A percentile compares a stretch with the other conserved stretches of the same genome.
Evolutionary conservation across 2,888 invertebrate species (phyloP).

Genomic region (Athetis lepigone): DNA sequence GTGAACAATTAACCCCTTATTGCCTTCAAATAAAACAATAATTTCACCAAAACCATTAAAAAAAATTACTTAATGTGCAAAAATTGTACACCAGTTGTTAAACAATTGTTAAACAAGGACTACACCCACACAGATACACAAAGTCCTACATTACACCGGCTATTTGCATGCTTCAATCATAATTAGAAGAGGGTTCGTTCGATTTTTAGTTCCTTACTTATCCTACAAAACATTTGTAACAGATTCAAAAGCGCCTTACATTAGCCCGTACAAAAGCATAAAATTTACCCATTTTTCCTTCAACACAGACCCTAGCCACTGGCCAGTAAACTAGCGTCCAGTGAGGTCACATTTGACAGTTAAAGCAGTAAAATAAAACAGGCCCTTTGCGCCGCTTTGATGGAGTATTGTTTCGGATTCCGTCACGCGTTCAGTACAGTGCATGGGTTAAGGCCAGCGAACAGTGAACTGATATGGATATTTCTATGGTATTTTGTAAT

Average conservation of each 20-base stretch:
- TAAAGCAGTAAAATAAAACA: conserved; percentile 76
- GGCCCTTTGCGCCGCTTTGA: conserved; percentile 70
- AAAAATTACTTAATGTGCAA: too few species aligned
- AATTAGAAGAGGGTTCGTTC: too few species aligned
- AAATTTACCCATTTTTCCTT: conserved; percentile 45
- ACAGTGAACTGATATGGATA: conserved; percentile 59
- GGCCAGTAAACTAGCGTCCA: conserved; percentile 58
- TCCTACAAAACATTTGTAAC: neutral
- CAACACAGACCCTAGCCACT: conserved; percentile 37
- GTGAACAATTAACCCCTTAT: too few species aligned
- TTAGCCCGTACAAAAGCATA: conserved; percentile 16
- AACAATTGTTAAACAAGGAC: too few species aligned
- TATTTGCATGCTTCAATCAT: too few species aligned
- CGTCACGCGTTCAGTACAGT: conserved; percentile 74
- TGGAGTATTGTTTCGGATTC: conserved; percentile 88
- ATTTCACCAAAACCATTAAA: too few species aligned
- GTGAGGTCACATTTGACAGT: conserved; percentile 71
- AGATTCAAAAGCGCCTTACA: conserved; percentile 10
- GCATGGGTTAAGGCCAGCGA: conserved; percentile 78
- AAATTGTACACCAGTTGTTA: too few species aligned
- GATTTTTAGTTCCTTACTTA: too few species aligned
- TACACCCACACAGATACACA: too few species aligned
- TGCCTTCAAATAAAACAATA: too few species aligned
- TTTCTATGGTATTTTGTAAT: conserved; percentile 55
- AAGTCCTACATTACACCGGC: too few species aligned